These are phyloP conservation scores for Nothoprocta perdicaria DNA, from an alignment of 2,113 vertebrate species.

Conservation along the genomic window DNA sequence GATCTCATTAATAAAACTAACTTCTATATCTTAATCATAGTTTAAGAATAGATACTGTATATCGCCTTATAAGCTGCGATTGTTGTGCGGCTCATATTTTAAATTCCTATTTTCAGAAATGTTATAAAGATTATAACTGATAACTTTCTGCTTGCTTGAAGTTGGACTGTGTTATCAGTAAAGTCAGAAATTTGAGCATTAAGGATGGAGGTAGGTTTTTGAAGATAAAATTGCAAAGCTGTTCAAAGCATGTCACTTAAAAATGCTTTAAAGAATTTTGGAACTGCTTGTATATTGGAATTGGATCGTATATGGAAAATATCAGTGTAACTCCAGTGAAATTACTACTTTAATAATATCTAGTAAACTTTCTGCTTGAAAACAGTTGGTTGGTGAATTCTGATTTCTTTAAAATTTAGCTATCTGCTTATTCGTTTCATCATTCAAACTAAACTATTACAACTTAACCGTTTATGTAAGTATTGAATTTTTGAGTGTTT, in stretches of 20 bases:
- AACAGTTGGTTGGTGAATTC: background rate
- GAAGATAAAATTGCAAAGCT: background rate
- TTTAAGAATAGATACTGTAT: background rate
- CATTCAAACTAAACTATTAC: accelerated
- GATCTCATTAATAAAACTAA: background rate
- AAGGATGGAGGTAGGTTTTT: background rate
- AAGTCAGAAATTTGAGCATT: background rate
- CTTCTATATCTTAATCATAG: accelerated
- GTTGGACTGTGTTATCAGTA: background rate
- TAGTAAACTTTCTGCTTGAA: background rate
- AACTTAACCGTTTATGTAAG: accelerated
- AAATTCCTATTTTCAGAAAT: background rate
- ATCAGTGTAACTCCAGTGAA: background rate
- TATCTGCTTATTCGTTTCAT: accelerated
- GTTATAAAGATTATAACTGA: background rate
- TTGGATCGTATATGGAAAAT: background rate
- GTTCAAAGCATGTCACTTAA: background rate
- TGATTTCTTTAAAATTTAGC: background rate
- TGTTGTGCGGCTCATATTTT: background rate
- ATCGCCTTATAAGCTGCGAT: background rate
- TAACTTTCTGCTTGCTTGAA: background rate
- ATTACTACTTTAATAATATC: accelerated
- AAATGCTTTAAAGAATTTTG: background rate
- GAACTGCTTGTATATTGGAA: background rate
- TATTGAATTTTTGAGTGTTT: accelerated